Conservation (phyloP, 2,888 invertebrate species). For the Vannuccia rotundouncinata region DNA sequence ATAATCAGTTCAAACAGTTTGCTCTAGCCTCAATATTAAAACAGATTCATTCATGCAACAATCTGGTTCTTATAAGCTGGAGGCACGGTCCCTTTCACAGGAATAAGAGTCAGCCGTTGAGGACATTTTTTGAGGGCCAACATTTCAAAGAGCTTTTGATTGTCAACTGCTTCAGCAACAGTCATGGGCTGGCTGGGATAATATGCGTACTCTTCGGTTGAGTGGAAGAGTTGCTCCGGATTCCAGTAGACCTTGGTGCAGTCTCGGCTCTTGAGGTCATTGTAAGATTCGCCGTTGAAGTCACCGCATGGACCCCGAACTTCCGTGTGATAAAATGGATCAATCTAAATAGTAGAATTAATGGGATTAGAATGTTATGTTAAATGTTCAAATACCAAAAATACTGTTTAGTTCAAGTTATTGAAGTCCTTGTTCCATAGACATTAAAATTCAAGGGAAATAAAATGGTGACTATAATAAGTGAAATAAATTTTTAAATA, state of each 20-base stretch:
- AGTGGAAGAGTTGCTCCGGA: not conserved
- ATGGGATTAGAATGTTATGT: no score
- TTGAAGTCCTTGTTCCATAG: no score
- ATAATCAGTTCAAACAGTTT: no score
- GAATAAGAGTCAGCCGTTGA: not conserved
- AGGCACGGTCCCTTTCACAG: not conserved
- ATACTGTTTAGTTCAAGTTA: no score
- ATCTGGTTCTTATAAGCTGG: not conserved
- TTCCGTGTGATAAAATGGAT: slow-evolving; percentile 16
- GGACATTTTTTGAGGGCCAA: not conserved
- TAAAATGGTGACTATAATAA: no score
- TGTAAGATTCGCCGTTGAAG: slow-evolving; percentile 1
- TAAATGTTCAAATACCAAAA: no score
- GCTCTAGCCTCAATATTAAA: no score
- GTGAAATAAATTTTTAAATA: no score
- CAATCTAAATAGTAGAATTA: not conserved
- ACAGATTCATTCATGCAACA: no score
- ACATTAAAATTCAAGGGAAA: no score
- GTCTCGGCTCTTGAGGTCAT: not conserved
- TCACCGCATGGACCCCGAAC: not conserved
- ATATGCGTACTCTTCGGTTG: not conserved
- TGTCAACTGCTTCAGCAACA: not conserved
- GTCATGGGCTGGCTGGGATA: not conserved
- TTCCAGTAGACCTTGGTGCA: slow-evolving; percentile 3
- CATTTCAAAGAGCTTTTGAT: not conserved